Base-by-base conservation (phyloP, 2,797 vertebrate genomes). In the Aplochiton taeniatus region DNA sequence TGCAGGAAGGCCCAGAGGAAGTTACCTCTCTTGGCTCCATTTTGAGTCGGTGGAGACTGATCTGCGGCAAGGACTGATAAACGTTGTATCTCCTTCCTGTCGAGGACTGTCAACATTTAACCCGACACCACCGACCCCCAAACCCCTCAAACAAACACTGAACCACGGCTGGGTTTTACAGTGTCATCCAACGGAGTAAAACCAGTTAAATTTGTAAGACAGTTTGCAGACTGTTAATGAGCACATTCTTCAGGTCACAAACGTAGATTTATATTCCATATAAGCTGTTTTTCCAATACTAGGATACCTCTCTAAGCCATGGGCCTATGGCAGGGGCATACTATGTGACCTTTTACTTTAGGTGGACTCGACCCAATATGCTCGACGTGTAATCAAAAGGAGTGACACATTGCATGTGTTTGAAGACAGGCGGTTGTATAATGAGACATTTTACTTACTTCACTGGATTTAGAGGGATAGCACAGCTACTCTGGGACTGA, bases 171-270 rank as follows among this genome's bases (percentile, higher is more conserved):
- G 48, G 61, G 42, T 59, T 61, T 57, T 60, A 54, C n/a, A 52
- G 41, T 11, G 50, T 62, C 66, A 44, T 61, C 69, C 65, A 45
- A 75, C 42, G 45, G 47, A 56, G 16, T 66, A 75, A 31, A 44
- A 44, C 18, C 5, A 13, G 42, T 20, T 2, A n/a, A 20, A 78
- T 75, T 73, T 70, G 65, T 0, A 4, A 9, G 17, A 51, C 75
- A 51, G 78, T 81, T 79, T 81, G 70, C 8, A 16, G 58, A 19
- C 12, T 41, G 42, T 83, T 77, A 77, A 60, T 64, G 51, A 66
- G 68, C 62, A 72, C 75, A n/a, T 81, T 83, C 83, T 71, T 42
- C 58, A 60, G 73, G 79, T 80, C 75, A 79, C 52, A 75, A 67
- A 69, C 65, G 61, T 78, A 57, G 79, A 79, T 74, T 10, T 13